These are phyloP conservation scores for Rhabdomys dilectus DNA, from an alignment of 2,113 vertebrate species.

Conservation along the genomic window DNA sequence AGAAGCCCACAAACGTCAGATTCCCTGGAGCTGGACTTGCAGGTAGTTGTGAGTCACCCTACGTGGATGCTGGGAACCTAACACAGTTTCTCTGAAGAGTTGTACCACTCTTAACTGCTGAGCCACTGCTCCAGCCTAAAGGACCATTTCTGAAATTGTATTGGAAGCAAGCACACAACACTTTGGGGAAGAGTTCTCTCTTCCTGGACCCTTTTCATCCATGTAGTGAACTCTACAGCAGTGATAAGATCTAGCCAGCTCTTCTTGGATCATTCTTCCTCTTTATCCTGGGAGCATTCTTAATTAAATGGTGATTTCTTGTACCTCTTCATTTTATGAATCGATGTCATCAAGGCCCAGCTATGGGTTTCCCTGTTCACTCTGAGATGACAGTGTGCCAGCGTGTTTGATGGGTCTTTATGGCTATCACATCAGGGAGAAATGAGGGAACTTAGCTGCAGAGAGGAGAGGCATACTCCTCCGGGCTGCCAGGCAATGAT, in stretches of 20 bases:
- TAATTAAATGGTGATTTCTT: not conserved
- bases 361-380: not conserved
- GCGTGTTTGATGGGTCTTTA: not conserved
- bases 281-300: not conserved
- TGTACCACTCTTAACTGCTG: not conserved
- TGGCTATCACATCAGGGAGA: not conserved
- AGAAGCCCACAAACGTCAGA: not conserved
- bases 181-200: not conserved
- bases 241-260: not conserved
- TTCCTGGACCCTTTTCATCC: not conserved
- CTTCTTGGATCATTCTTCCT: not conserved
- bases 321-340: not conserved
- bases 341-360: not conserved
- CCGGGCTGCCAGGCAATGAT: too few relatives aligned
- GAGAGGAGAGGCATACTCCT: not conserved
- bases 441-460: not conserved
- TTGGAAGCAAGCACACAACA: not conserved
- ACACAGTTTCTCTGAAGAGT: not conserved
- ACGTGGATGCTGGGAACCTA: too few relatives aligned
- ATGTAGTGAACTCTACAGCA: not conserved
- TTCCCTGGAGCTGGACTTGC: not conserved
- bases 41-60: not conserved
- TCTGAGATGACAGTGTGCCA: not conserved
- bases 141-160: not conserved
- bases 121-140: too few relatives aligned